These are phyloP conservation scores for Dasypogon diadema DNA, from an alignment of 2,888 invertebrate species.

Conservation along the genomic window DNA sequence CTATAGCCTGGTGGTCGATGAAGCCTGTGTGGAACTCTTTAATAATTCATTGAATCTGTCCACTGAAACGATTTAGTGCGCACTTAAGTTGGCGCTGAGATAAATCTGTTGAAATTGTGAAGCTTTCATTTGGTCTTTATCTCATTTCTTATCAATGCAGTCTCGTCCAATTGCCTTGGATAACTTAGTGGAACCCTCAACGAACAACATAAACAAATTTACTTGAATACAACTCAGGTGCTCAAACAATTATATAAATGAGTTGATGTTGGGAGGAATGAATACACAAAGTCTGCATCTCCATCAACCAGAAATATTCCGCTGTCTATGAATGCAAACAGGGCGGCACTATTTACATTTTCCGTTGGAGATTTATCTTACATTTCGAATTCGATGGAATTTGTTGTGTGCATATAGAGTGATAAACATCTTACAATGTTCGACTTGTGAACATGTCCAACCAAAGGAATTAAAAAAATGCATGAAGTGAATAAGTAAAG, in stretches of 20 bases:
- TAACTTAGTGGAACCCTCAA: background rate
- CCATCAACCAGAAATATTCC: background rate
- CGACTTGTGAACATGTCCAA: slow-evolving; percentile 1
- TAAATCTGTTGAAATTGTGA: slow-evolving; percentile 32
- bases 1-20: slow-evolving; percentile 46
- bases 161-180: background rate
- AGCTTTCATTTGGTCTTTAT: slow-evolving; percentile 25
- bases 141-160: slow-evolving; percentile 8
- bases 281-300: background rate
- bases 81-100: slow-evolving; percentile 26
- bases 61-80: slow-evolving; percentile 32
- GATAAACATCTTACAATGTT: slow-evolving; percentile 5
- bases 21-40: slow-evolving; percentile 33
- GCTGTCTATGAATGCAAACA: background rate
- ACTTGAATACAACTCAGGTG: background rate
- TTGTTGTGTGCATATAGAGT: background rate
- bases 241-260: background rate
- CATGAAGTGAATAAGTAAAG: slow-evolving; percentile 9
- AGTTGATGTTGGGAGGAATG: background rate
- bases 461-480: slow-evolving; percentile 3
- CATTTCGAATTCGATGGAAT: slow-evolving; percentile 4
- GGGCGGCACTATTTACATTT: background rate
- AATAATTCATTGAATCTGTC: slow-evolving; percentile 48
- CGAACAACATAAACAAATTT: background rate
- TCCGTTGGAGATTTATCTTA: background rate